phyloP scores from a whole-genome alignment of 1,140 invertebrate species.

The Lepidotrigona ventralis region DNA sequence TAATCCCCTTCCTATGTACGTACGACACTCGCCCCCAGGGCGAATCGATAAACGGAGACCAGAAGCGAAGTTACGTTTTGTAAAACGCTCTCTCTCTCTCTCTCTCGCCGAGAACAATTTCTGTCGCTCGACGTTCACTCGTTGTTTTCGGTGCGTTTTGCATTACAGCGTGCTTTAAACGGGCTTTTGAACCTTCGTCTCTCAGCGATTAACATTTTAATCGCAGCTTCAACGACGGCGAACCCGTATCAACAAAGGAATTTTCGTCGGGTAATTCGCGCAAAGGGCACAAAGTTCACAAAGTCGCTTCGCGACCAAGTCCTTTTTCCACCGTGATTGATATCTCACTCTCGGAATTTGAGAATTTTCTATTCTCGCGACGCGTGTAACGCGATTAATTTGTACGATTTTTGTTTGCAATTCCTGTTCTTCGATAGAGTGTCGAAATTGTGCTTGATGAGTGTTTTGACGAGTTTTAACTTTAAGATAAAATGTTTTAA shows the following conservation, averaged over 20 bases:
- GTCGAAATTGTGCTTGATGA: no score
- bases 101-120: neutral
- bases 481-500: no score
- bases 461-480: no score
- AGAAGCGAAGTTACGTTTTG: neutral
- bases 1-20: neutral
- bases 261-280: neutral
- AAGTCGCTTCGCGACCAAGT: neutral
- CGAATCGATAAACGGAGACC: neutral
- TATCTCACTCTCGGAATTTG: no score
- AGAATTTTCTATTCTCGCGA: no score
- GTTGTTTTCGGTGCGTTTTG: neutral
- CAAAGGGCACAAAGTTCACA: neutral
- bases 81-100: neutral
- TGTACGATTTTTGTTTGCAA: no score
- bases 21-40: no score
- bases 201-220: constrained; percentile 1
- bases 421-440: no score
- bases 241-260: neutral
- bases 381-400: no score
- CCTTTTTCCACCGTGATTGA: neutral
- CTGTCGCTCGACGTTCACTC: neutral
- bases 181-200: neutral
- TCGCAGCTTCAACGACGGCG: neutral
- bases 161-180: neutral